phyloP scores from a whole-genome alignment of 2,797 vertebrate species.

The Buphagus erythrorhynchus region DNA sequence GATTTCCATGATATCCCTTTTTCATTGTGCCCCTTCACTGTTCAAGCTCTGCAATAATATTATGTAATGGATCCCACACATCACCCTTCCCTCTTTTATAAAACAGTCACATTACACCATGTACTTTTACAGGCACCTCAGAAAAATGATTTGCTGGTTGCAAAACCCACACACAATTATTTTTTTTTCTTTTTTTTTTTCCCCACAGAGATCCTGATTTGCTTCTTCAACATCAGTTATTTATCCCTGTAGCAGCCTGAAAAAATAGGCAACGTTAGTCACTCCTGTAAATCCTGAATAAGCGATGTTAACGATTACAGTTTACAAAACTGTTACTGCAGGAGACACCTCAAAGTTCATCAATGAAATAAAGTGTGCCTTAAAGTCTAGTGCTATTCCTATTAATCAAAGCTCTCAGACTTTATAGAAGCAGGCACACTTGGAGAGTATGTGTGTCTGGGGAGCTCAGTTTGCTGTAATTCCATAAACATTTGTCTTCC shows the following conservation, averaged over 20 bases:
- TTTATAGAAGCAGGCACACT: background rate
- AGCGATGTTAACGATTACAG: background rate
- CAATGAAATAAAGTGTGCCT: slow-evolving; percentile 17
- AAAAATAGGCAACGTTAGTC: background rate
- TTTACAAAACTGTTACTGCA: slow-evolving; percentile 29
- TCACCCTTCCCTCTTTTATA: background rate
- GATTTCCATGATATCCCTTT: slow-evolving; percentile 11
- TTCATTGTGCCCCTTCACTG: background rate
- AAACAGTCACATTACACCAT: background rate
- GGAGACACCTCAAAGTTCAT: slow-evolving; percentile 53
- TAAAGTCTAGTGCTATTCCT: background rate
- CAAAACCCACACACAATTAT: background rate
- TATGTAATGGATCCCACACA: slow-evolving; percentile 36
- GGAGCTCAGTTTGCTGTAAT: background rate
- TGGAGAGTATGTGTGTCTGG: background rate
- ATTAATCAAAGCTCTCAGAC: slow-evolving; percentile 31
- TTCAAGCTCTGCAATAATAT: slow-evolving; percentile 23
- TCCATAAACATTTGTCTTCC: background rate
- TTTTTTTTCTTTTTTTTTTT: background rate
- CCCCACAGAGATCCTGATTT: background rate
- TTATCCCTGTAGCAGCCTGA: slow-evolving; percentile 9
- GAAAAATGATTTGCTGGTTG: slow-evolving; percentile 13
- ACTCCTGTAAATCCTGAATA: slow-evolving; percentile 40
- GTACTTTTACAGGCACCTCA: background rate
- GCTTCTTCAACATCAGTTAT: background rate